Evolutionary conservation across 2,797 vertebrate genomes (phyloP), one percentile per base, ranked within the genome.

Genomic region (Podargus strigoides): DNA sequence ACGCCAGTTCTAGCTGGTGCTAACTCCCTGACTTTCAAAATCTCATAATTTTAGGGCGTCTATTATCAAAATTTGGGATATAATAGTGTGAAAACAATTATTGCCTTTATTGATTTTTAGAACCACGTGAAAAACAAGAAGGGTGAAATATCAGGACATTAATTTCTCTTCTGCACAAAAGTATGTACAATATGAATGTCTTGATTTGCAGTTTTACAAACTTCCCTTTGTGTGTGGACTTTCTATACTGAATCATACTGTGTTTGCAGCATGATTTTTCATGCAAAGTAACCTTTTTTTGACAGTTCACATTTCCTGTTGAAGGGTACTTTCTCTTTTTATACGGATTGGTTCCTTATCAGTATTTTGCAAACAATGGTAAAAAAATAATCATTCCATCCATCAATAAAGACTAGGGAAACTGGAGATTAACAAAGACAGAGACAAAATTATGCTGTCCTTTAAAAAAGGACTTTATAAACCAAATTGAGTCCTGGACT

Each of bases 1-100:
- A 0, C 36, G 46, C 13, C 27, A 32, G 0, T 62, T 58, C 34
- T 1, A 1, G 27, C 3, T 26, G 18, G 0, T 79, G 34, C 16
- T 49, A 59, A 80, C 36, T 3, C 4, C 37, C 11, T 12, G 58
- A 41, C 42, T 81, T 72, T 44, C 12, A 70, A 28, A 30, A 36
- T 26, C 22, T 28, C 3, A 4, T 18, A 22, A 9, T 15, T 60
- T 59, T 23, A 41, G 6, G 14, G 4, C 46, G 9, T 28, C 5
- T 32, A 11, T 22, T 39, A 50, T 21, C 7, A 50, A 46, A 55
- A 50, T 24, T 30, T 20, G 3, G 12, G 8, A 5, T 46, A 12
- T 18, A 27, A 47, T 56, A 10, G 53, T 5, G 5, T 37, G 18
- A 34, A 72, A 68, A 30, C 4, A 4, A 53, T 3, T 63, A 0